Evolutionary conservation across 2,888 invertebrate species (phyloP).

Genomic region (Tinea trinotella): DNA sequence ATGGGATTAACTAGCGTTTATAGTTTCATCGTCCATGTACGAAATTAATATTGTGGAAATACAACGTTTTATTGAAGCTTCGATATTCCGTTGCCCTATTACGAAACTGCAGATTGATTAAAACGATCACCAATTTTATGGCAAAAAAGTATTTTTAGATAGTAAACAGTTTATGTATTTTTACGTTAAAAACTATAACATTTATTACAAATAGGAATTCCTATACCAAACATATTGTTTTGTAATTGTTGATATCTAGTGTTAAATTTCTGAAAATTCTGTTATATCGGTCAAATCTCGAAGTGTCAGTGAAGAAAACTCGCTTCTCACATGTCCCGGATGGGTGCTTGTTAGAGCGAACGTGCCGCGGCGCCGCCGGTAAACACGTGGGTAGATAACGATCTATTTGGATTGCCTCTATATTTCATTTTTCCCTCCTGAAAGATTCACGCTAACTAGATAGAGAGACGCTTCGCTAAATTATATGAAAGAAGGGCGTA

Average conservation of each 20-base stretch:
- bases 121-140: too few species aligned
- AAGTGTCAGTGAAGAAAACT: conserved; percentile 1
- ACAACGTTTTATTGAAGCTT: conserved; percentile 29
- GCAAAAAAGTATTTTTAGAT: too few species aligned
- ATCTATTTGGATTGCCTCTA: conserved; percentile 73
- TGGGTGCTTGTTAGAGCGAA: conserved; percentile 61
- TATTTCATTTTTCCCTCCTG: conserved; percentile 68
- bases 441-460: conserved; percentile 60
- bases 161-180: too few species aligned
- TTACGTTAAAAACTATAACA: too few species aligned
- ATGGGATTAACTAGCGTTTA: conserved; percentile 62
- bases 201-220: too few species aligned
- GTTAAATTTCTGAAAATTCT: too few species aligned
- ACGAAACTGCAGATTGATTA: neutral
- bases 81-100: neutral
- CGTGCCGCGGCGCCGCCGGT: conserved; percentile 64
- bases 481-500: conserved; percentile 33
- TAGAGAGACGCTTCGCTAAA: conserved; percentile 40
- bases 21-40: conserved; percentile 53
- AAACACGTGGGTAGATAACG: conserved; percentile 73
- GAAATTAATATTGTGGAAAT: conserved; percentile 64
- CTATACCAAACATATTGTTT: too few species aligned
- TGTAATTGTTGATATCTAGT: too few species aligned
- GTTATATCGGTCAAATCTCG: neutral
- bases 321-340: neutral